phyloP scores from a whole-genome alignment of 30 jellyfish, hydroid and myxozoan genomes.

The Cassiopea andromeda region DNA sequence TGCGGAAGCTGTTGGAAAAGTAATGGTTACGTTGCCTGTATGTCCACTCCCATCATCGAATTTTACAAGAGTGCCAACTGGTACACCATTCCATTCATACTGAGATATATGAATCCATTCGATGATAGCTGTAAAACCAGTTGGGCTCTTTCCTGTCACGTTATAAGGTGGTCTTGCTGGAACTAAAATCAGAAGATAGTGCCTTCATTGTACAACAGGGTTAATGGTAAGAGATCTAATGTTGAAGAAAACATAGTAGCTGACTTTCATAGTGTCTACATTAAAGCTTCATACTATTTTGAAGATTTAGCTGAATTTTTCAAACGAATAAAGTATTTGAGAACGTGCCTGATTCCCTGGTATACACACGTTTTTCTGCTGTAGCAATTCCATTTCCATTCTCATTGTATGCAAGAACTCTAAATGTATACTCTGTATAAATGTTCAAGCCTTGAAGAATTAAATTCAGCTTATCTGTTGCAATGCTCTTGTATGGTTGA shows the following conservation, averaged over 20 bases:
- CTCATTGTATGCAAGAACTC: constrained; percentile 71
- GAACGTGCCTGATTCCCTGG: constrained; percentile 58
- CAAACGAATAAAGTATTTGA: background rate
- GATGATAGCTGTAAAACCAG: constrained; percentile 49
- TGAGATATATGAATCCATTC: constrained; percentile 61
- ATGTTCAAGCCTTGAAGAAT: constrained; percentile 46
- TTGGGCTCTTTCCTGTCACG: constrained; percentile 37
- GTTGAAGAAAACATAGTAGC: too few relatives aligned
- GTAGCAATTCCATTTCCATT: constrained; percentile 87
- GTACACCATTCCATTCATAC: constrained; percentile 63
- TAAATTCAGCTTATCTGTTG: constrained; percentile 19
- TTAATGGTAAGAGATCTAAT: too few relatives aligned
- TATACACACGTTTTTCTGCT: constrained; percentile 15
- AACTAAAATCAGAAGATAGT: constrained; percentile 6
- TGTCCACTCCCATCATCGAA: constrained; percentile 22
- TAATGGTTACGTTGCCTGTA: constrained; percentile 19
- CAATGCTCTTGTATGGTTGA: constrained; percentile 61
- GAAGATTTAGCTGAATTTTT: too few relatives aligned
- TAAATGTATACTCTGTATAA: constrained; percentile 66
- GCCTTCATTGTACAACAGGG: too few relatives aligned
- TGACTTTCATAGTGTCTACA: too few relatives aligned
- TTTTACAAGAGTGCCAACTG: constrained; percentile 56
- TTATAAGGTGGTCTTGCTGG: constrained; percentile 77
- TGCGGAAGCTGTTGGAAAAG: constrained; percentile 16
- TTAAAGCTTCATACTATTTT: too few relatives aligned